Evolutionary conservation across 2,888 invertebrate genomes (phyloP).

Genomic region (Acanthosepion lycidas): DNA sequence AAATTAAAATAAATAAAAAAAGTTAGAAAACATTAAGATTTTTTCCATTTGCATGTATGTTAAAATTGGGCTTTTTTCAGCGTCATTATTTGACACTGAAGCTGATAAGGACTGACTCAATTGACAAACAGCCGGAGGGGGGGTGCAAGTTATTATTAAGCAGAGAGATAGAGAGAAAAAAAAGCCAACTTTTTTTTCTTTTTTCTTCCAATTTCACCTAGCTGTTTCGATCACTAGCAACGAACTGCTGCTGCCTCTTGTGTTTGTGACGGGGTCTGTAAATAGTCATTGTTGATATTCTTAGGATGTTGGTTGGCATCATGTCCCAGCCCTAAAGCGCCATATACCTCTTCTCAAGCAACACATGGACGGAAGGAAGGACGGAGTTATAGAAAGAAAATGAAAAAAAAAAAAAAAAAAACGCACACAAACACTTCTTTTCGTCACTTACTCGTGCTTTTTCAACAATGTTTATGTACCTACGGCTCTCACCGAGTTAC

Average conservation of each 20-base stretch:
- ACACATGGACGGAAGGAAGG: background rate
- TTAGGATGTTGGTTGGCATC: background rate
- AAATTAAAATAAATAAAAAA: too few species aligned
- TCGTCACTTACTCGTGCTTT: background rate
- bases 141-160: too few species aligned
- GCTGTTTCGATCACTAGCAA: too few species aligned
- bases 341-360: conserved; percentile 6
- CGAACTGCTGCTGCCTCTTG: background rate
- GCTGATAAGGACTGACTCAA: too few species aligned
- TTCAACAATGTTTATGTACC: background rate
- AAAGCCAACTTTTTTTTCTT: background rate
- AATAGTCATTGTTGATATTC: background rate
- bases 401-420: background rate
- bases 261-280: conserved; percentile 22
- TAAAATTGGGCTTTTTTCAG: too few species aligned
- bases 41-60: too few species aligned
- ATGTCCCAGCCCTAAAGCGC: background rate
- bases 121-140: too few species aligned
- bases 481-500: background rate
- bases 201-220: background rate
- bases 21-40: too few species aligned
- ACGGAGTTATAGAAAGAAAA: background rate
- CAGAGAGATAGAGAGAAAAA: too few species aligned
- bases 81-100: too few species aligned
- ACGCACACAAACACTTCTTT: background rate